These are phyloP conservation scores for Drosophila prolongata DNA, from an alignment of 2,888 invertebrate genomes.

Conservation along the genomic window DNA sequence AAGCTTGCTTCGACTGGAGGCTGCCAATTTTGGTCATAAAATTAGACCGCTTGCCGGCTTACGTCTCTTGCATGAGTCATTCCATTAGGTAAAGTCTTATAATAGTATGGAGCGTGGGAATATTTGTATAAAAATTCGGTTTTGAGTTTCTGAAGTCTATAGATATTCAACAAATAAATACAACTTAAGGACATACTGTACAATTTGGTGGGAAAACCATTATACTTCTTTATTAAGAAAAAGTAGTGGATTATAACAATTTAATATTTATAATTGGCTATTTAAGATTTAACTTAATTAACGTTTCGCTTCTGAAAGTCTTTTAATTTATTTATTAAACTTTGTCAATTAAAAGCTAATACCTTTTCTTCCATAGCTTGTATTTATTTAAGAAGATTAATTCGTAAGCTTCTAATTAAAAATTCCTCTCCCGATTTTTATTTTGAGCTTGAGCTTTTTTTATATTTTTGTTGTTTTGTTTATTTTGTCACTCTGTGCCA, in stretches of 20 bases:
- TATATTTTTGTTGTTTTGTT: slow-evolving; percentile 12
- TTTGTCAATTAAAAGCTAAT: neutral
- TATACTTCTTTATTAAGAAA: too few relatives aligned
- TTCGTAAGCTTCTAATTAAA: slow-evolving; percentile 25
- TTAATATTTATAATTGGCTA: too few relatives aligned
- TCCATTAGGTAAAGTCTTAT: neutral
- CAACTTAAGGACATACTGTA: neutral
- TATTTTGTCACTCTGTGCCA: slow-evolving; percentile 60
- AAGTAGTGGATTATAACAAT: too few relatives aligned
- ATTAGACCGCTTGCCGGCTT: slow-evolving; percentile 31
- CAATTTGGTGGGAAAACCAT: neutral
- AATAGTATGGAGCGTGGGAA: slow-evolving; percentile 46
- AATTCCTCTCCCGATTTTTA: slow-evolving; percentile 4
- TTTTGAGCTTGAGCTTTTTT: slow-evolving; percentile 1
- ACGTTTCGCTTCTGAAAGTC: too few relatives aligned
- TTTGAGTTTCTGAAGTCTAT: neutral
- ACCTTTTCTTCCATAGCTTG: neutral
- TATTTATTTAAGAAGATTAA: slow-evolving; percentile 16
- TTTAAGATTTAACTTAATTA: too few relatives aligned
- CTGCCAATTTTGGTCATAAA: slow-evolving; percentile 36
- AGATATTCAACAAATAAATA: neutral
- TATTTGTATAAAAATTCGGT: slow-evolving; percentile 23
- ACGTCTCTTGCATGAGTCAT: slow-evolving; percentile 47
- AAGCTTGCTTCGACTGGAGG: slow-evolving; percentile 36
- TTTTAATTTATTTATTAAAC: neutral